phyloP scores from a whole-genome alignment of 1,140 invertebrate genomes.

The Papilio helenus region DNA sequence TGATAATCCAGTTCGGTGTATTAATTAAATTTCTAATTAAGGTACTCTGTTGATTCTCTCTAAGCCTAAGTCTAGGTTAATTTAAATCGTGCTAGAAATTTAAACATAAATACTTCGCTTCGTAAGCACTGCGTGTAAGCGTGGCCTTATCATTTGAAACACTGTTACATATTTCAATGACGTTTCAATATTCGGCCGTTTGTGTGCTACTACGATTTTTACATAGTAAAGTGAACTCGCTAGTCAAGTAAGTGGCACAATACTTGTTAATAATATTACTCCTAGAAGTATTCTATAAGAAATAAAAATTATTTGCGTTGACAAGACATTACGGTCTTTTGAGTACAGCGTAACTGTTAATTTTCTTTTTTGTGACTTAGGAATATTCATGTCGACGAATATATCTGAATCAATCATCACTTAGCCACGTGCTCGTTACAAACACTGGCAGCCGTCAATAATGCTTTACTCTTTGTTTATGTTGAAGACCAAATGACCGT shows the following conservation, averaged over 20 bases:
- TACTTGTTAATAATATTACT: too few species aligned
- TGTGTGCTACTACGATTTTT: too few species aligned
- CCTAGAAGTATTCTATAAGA: too few species aligned
- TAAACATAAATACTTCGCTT: too few species aligned
- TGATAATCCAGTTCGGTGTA: background rate
- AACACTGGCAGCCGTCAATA: background rate
- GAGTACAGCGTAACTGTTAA: background rate
- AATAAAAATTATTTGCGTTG: too few species aligned
- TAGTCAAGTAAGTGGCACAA: too few species aligned
- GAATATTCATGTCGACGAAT: background rate
- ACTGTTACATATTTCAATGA: too few species aligned
- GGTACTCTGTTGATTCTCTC: background rate
- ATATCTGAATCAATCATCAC: slow-evolving; percentile 1
- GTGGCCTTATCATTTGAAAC: too few species aligned
- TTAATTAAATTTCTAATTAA: background rate
- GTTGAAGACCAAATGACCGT: slow-evolving; percentile 29
- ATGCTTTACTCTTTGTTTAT: slow-evolving; percentile 21
- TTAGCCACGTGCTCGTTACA: background rate
- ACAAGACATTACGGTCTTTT: background rate
- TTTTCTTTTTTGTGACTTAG: background rate
- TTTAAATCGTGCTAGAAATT: background rate
- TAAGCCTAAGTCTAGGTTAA: background rate
- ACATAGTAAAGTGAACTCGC: too few species aligned
- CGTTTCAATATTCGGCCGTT: too few species aligned
- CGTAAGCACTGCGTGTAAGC: too few species aligned